Percentiles rank a stretch among this genome's conserved stretches.
phyloP scores from a whole-genome alignment of 2,888 invertebrate genomes.

The Mantis religiosa region DNA sequence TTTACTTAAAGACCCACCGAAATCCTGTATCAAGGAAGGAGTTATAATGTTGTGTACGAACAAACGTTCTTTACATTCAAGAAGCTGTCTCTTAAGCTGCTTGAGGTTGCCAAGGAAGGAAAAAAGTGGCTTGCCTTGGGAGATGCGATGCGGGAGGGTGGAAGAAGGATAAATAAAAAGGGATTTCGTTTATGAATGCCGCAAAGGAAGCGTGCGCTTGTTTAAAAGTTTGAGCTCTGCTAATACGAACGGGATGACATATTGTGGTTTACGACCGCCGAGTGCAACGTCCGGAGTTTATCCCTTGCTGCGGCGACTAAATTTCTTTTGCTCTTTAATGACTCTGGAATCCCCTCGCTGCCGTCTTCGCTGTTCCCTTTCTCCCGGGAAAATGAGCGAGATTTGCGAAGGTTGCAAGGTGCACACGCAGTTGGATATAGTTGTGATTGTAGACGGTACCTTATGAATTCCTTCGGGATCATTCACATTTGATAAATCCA shows the following conservation, averaged over 20 bases:
- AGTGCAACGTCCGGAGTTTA: not conserved
- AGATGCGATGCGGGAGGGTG: not conserved
- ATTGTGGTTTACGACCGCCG: not conserved
- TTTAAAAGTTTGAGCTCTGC: not conserved
- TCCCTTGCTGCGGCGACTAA: not conserved
- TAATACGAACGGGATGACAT: not conserved
- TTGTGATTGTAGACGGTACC: too few species aligned
- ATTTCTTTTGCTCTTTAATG: not conserved
- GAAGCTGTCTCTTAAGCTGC: not conserved
- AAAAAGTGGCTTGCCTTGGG: not conserved
- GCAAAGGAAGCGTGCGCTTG: not conserved
- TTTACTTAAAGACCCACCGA: not conserved
- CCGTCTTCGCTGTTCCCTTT: not conserved
- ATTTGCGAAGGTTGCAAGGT: not conserved
- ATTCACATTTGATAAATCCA: too few species aligned
- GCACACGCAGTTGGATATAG: not conserved
- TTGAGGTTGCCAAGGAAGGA: not conserved
- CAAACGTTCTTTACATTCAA: not conserved
- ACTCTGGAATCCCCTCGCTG: not conserved
- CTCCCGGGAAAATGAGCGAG: not conserved
- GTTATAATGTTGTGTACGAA: not conserved
- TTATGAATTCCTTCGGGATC: too few species aligned
- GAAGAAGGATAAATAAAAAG: not conserved
- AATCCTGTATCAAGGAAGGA: not conserved
- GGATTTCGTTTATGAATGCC: slow-evolving; percentile 2